Percentiles rank a stretch among this genome's conserved stretches.
phyloP scores from a whole-genome alignment of 2,797 vertebrate species.

The Lithobates sylvaticus region DNA sequence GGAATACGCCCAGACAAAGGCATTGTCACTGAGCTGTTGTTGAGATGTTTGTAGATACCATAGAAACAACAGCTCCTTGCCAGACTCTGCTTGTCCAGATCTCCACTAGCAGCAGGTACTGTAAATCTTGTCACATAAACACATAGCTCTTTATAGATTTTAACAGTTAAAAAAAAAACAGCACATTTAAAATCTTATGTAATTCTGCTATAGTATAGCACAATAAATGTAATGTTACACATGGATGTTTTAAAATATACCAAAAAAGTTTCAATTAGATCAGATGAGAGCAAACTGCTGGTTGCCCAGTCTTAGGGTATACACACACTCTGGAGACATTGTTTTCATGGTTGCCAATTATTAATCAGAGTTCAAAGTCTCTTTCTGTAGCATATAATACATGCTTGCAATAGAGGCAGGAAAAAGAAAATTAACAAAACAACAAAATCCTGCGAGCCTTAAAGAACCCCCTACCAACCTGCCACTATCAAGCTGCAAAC shows the following conservation, averaged over 20 bases:
- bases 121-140: not conserved
- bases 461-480: too few species aligned
- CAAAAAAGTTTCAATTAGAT: too few species aligned
- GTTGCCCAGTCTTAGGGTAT: too few species aligned
- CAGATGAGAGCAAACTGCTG: too few species aligned
- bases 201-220: not conserved
- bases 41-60: slow-evolving; percentile 34
- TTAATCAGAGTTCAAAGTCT: too few species aligned
- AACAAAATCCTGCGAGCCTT: too few species aligned
- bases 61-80: slow-evolving; percentile 22
- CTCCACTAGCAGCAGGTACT: slow-evolving; percentile 41
- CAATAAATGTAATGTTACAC: not conserved
- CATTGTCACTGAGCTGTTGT: not conserved
- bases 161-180: too few species aligned
- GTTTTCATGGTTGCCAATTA: too few species aligned
- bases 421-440: too few species aligned
- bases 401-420: not conserved
- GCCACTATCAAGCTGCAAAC: too few species aligned
- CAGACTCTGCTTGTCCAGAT: not conserved
- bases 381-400: not conserved
- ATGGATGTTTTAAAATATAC: too few species aligned
- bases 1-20: not conserved
- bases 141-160: not conserved
- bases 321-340: too few species aligned
- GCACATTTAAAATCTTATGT: not conserved